phyloP scores from a whole-genome alignment of 92 coral and sea anemone genomes.

The Paramuricea clavata region DNA sequence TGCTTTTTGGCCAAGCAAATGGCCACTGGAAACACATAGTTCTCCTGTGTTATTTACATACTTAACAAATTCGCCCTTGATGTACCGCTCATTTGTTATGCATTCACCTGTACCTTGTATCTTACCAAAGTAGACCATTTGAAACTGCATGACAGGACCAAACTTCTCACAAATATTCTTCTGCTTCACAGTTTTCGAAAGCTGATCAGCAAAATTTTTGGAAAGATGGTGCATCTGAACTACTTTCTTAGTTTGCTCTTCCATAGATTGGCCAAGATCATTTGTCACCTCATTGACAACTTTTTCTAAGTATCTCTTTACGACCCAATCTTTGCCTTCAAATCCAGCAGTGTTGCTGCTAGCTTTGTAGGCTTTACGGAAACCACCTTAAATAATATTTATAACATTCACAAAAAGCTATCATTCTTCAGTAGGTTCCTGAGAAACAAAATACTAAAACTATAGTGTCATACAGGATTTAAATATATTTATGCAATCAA shows the following conservation, averaged over 20 bases:
- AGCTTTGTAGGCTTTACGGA: slow-evolving; percentile 12
- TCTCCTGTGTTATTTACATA: neutral
- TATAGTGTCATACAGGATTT: too few relatives aligned
- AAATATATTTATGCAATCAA: too few relatives aligned
- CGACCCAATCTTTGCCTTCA: slow-evolving; percentile 11
- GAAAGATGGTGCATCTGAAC: slow-evolving; percentile 19
- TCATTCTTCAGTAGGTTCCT: too few relatives aligned
- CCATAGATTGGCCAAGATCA: slow-evolving; percentile 26
- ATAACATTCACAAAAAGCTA: too few relatives aligned
- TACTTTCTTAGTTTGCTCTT: slow-evolving; percentile 31
- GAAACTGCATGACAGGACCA: neutral
- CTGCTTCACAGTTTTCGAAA: neutral
- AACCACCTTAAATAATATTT: slow-evolving; percentile 9
- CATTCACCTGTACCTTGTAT: neutral
- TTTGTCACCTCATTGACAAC: neutral
- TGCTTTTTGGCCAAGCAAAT: neutral
- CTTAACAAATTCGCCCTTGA: neutral
- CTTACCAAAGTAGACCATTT: neutral
- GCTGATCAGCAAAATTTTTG: slow-evolving; percentile 26
- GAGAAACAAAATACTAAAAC: too few relatives aligned
- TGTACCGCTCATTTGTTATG: neutral
- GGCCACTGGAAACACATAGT: neutral
- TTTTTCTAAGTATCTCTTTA: neutral
- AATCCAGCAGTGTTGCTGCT: slow-evolving; percentile 15
- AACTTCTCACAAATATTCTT: slow-evolving; percentile 6